A percentile compares a stretch with the other conserved stretches of the same genome.
These are phyloP conservation scores for Cossypha dichroa DNA, from an alignment of 2,797 vertebrate species.

Conservation along the genomic window DNA sequence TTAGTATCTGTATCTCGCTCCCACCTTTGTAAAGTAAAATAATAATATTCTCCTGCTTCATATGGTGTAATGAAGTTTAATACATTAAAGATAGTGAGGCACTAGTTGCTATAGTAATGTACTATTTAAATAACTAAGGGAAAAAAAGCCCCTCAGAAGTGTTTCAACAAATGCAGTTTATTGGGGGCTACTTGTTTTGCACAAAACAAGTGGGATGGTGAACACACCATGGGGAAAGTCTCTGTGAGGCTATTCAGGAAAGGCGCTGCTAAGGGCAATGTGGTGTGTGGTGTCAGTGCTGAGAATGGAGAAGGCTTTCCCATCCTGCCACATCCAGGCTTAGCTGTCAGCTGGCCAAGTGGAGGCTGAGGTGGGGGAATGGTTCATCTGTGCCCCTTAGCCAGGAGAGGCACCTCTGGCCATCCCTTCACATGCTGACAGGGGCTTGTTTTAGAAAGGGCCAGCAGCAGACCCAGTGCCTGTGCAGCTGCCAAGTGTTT, in stretches of 20 bases:
- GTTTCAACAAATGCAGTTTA: conserved; percentile 4
- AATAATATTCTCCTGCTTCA: conserved; percentile 33
- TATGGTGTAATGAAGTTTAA: conserved; percentile 36
- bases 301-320: neutral
- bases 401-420: neutral
- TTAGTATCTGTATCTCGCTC: neutral
- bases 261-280: neutral
- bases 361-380: neutral
- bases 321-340: neutral
- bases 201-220: neutral
- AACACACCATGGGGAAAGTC: accelerated
- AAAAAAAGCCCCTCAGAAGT: neutral
- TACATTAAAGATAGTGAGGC: conserved; percentile 22
- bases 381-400: neutral
- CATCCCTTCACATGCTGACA: accelerated
- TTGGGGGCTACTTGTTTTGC: neutral
- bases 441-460: neutral
- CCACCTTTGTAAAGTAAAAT: conserved; percentile 41
- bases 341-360: neutral
- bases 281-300: neutral
- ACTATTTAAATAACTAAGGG: conserved; percentile 45
- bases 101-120: conserved; percentile 65
- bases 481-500: neutral
- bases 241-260: neutral
- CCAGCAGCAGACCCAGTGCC: neutral